Percentiles rank a stretch among this genome's conserved stretches.
These are phyloP conservation scores for Taxidea taxus DNA, from an alignment of 2,113 vertebrate genomes.

Conservation along the genomic window DNA sequence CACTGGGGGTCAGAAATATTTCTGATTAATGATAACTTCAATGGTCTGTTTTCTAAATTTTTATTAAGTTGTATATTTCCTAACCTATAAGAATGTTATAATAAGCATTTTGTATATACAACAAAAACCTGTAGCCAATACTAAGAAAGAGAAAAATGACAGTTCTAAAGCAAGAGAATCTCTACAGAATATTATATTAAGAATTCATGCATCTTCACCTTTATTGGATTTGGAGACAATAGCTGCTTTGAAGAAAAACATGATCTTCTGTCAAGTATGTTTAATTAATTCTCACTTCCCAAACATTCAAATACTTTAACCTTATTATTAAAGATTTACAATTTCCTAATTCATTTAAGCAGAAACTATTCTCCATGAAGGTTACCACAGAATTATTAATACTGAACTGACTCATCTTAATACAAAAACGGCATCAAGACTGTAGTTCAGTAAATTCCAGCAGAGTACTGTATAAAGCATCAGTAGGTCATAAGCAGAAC, in stretches of 20 bases:
- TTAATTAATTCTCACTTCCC: constrained; percentile 38
- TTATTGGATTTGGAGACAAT: not conserved
- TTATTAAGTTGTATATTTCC: constrained; percentile 17
- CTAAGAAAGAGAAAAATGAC: not conserved
- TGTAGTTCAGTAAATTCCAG: not conserved
- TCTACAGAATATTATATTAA: not conserved
- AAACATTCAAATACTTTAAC: not conserved
- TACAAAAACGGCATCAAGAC: not conserved
- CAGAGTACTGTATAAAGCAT: not conserved
- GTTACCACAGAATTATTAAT: not conserved
- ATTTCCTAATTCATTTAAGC: not conserved
- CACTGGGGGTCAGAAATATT: not conserved
- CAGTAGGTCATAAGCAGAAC: not conserved
- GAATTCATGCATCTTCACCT: not conserved
- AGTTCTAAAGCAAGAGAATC: not conserved
- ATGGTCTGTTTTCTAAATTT: not conserved
- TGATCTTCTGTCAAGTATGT: not conserved
- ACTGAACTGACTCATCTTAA: not conserved
- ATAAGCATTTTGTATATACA: not conserved
- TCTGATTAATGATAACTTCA: not conserved
- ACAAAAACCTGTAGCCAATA: not conserved
- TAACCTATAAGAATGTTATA: not conserved
- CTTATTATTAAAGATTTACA: not conserved
- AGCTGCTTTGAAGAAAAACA: not conserved
- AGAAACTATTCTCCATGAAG: not conserved